Conservation (phyloP, 1,140 invertebrate species). For the Ericerus pela region DNA sequence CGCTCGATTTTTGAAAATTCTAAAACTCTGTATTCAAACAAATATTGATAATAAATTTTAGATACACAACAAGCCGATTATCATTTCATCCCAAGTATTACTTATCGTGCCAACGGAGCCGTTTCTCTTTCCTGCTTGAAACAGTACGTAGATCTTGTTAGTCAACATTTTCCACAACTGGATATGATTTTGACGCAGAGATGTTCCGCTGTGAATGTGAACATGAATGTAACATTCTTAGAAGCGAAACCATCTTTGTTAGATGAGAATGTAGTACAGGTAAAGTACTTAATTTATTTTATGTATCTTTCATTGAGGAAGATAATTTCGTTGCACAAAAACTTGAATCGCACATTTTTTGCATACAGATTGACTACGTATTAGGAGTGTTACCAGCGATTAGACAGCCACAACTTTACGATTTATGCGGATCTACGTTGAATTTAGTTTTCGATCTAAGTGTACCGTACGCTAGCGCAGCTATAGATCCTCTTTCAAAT, state of each 20-base stretch:
- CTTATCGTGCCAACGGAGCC: slow-evolving; percentile 76
- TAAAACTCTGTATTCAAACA: background rate
- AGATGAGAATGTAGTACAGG: slow-evolving; percentile 71
- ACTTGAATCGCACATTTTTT: background rate
- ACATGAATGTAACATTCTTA: slow-evolving; percentile 84
- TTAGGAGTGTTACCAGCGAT: slow-evolving; percentile 56
- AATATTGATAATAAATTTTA: slow-evolving; percentile 28
- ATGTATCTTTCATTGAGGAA: too few relatives aligned
- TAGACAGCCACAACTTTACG: slow-evolving; percentile 75
- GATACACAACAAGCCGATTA: slow-evolving; percentile 86
- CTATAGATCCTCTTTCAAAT: slow-evolving; percentile 78
- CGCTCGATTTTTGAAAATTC: background rate
- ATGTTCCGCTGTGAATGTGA: slow-evolving; percentile 86
- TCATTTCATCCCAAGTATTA: slow-evolving; percentile 74
- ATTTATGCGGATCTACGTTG: slow-evolving; percentile 83
- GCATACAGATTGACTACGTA: slow-evolving; percentile 17
- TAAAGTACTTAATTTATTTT: too few relatives aligned
- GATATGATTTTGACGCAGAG: slow-evolving; percentile 71
- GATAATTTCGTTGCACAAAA: too few relatives aligned
- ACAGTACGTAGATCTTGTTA: slow-evolving; percentile 69
- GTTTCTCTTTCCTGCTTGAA: slow-evolving; percentile 65
- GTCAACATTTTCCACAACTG: slow-evolving; percentile 62
- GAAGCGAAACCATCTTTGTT: slow-evolving; percentile 56
- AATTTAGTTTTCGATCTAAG: slow-evolving; percentile 86
- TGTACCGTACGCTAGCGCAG: slow-evolving; percentile 77